phyloP scores from a whole-genome alignment of 2,888 invertebrate species.

The Agriopis leucophaearia region DNA sequence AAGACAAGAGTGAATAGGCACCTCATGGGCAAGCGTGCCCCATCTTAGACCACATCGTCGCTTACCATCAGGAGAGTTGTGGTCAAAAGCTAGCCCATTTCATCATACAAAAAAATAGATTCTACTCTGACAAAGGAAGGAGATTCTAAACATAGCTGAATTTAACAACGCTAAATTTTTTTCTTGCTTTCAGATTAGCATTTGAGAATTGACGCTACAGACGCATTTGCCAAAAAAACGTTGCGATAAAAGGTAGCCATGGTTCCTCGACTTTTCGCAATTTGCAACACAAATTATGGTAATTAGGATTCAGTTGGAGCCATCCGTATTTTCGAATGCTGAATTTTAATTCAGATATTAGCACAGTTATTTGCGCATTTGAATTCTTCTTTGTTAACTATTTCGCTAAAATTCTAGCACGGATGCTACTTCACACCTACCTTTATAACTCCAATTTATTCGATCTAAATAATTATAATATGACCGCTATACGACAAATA shows the following conservation, averaged over 20 bases:
- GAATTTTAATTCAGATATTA: constrained; percentile 36
- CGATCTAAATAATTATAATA: too few relatives aligned
- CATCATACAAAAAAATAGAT: too few relatives aligned
- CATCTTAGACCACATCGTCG: too few relatives aligned
- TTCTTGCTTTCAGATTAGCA: too few relatives aligned
- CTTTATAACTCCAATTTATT: not conserved
- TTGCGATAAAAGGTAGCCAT: constrained; percentile 12
- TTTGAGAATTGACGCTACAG: not conserved
- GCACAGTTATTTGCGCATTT: constrained; percentile 26
- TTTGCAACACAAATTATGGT: constrained; percentile 37
- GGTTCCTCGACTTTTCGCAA: constrained; percentile 24
- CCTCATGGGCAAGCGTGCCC: too few relatives aligned
- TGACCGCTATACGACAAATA: too few relatives aligned
- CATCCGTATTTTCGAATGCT: constrained; percentile 34
- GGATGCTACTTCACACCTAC: not conserved
- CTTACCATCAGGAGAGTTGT: too few relatives aligned
- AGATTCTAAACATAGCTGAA: too few relatives aligned
- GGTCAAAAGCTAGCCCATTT: too few relatives aligned
- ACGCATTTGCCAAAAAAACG: constrained; percentile 2
- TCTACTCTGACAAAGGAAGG: too few relatives aligned
- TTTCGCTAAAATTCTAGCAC: constrained; percentile 17
- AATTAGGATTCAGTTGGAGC: constrained; percentile 34
- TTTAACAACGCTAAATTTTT: too few relatives aligned
- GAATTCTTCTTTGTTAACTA: constrained; percentile 23
- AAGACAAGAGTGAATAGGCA: too few relatives aligned